Percentiles rank a stretch among this genome's conserved stretches.
Conservation (phyloP, 2,113 vertebrate species). For the Heterocephalus glaber region DNA sequence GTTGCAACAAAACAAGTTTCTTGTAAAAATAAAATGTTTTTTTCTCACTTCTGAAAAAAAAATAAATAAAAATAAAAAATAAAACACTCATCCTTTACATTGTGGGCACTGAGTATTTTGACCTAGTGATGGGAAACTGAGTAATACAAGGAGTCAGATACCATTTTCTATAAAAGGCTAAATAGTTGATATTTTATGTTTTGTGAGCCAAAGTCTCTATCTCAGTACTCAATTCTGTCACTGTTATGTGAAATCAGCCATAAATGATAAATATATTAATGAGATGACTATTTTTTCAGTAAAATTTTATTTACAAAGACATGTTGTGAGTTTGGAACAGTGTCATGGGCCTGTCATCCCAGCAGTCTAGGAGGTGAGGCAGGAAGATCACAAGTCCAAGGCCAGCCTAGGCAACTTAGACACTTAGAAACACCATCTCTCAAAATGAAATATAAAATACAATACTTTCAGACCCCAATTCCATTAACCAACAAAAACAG, state of each 20-base stretch:
- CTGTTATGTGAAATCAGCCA: not conserved
- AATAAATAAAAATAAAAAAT: too few species aligned
- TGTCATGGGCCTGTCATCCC: not conserved
- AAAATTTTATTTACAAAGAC: conserved; percentile 47
- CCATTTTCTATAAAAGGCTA: not conserved
- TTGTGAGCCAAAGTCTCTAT: not conserved
- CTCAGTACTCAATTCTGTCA: not conserved
- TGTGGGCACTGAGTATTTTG: not conserved
- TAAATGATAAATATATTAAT: not conserved
- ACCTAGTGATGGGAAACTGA: not conserved
- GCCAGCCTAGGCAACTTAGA: not conserved
- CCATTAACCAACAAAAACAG: not conserved
- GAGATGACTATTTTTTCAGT: not conserved
- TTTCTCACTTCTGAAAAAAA: not conserved
- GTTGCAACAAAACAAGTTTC: not conserved
- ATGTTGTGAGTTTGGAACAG: not conserved
- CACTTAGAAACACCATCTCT: not conserved
- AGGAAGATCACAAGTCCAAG: not conserved
- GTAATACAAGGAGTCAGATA: not conserved
- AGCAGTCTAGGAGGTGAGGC: not conserved
- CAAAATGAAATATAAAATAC: not conserved
- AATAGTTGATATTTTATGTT: conserved; percentile 19
- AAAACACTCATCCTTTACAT: not conserved
- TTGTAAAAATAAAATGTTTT: not conserved
- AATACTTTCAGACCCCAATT: not conserved